Evolutionary conservation across 1,140 invertebrate genomes (phyloP), one percentile per base, ranked within the genome.

Genomic region (Andricus grossulariae): DNA sequence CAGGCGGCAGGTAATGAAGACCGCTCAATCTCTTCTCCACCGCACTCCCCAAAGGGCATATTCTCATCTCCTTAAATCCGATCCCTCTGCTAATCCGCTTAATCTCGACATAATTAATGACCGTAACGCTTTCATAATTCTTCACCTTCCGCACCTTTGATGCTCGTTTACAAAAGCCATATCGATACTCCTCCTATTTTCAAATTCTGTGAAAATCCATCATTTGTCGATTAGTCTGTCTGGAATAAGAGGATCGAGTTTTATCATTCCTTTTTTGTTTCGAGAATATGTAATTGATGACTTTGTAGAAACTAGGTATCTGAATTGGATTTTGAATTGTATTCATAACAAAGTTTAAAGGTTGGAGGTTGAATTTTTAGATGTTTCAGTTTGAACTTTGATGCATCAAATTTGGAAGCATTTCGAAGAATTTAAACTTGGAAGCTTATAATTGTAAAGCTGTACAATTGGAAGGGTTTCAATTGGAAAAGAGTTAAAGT

Each of bases 1-100:
- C 82, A 76, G 79, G 52, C 79, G 75, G 83, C 86, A 85, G 79
- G 84, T 88, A 88, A 88, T 81, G 87, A 87, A 87, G 87, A 87
- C 80, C 82, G 86, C 83, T 88, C 87, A 84, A 88, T 88, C 85
- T 84, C 73, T 71, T 79, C 74, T 18, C 50, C 75, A 71, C 80
- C 76, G 66, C 79, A 78, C 77, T 66, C 80, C 78, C 81, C 79
- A 83, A 80, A 82, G 77, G 78, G 78, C 79, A 55, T 75, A 79
- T 60, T 75, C 78, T 71, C 82, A 70, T 78, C 77, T 60, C 72
- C 74, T 78, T 45, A 71, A 80, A 55, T 80, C 77, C 75, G 71
- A 77, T 71, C 75, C 76, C 76, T 72, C 66, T 73, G 71, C 77
- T 84, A 83, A 86, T 86, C 84, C 80, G 78, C 82, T 86, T 83